These are phyloP conservation scores for Carabus problematicus DNA, from an alignment of 2,888 invertebrate genomes.

Conservation along the genomic window DNA sequence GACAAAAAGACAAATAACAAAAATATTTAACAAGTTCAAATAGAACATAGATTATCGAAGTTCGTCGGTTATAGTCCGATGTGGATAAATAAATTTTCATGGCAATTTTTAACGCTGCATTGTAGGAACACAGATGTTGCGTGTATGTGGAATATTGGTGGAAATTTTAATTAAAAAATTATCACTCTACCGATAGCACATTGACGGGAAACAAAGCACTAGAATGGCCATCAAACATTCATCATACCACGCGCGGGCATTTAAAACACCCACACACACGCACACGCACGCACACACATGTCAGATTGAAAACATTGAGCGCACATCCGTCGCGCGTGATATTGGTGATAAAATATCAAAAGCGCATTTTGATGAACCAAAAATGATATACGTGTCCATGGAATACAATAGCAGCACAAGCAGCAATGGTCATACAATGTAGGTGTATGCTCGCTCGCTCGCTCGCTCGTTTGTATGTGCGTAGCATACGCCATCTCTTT, in stretches of 20 bases:
- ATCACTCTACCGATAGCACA: constrained; percentile 31
- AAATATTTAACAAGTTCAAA: neutral
- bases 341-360: constrained; percentile 39
- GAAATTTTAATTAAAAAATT: constrained; percentile 40
- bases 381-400: constrained; percentile 36
- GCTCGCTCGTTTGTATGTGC: too few species aligned
- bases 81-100: neutral
- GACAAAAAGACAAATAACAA: too few species aligned
- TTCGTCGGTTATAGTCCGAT: neutral
- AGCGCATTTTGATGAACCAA: constrained; percentile 43
- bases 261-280: constrained; percentile 27
- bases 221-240: constrained; percentile 39
- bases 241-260: constrained; percentile 30
- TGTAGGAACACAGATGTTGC: neutral
- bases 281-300: neutral
- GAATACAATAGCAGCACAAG: neutral
- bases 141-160: neutral
- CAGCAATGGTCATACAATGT: neutral
- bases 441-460: too few species aligned
- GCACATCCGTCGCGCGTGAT: constrained; percentile 30
- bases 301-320: constrained; percentile 38
- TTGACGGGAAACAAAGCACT: constrained; percentile 37
- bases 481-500: neutral
- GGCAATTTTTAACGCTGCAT: neutral
- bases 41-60: neutral